These are phyloP conservation scores for Caenorhabditis wallacei DNA, from an alignment of 2,888 invertebrate genomes.

Conservation along the genomic window DNA sequence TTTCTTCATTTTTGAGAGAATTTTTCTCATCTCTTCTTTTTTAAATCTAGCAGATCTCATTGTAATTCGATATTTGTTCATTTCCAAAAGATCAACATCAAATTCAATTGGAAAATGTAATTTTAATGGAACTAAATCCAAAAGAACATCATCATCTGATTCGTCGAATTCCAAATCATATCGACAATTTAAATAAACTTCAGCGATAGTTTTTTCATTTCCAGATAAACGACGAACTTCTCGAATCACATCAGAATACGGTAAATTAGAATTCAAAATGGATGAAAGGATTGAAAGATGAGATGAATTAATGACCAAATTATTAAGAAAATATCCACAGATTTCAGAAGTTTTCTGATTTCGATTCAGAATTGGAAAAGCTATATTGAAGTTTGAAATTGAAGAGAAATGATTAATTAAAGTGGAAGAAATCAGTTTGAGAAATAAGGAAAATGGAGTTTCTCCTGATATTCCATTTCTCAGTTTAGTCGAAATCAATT, in stretches of 20 bases:
- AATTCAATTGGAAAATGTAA: constrained; percentile 70
- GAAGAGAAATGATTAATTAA: not conserved
- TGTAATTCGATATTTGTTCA: constrained; percentile 34
- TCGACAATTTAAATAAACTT: constrained; percentile 78
- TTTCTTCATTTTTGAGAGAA: constrained; percentile 8
- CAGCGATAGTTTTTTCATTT: constrained; percentile 48
- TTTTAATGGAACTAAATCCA: constrained; percentile 63
- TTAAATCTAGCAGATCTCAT: constrained; percentile 36
- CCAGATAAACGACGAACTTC: constrained; percentile 19
- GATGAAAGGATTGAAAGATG: constrained; percentile 10
- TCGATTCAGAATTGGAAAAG: constrained; percentile 70
- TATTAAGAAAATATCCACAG: constrained; percentile 77
- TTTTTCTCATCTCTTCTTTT: constrained; percentile 3
- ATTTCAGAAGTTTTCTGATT: constrained; percentile 54
- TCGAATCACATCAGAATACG: constrained; percentile 39
- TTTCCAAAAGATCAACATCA: constrained; percentile 65
- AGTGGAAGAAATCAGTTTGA: constrained; percentile 8
- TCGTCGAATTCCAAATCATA: constrained; percentile 75
- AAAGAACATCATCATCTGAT: constrained; percentile 64
- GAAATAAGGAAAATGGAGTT: constrained; percentile 59
- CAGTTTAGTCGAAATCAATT: not conserved
- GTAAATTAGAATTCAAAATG: constrained; percentile 30
- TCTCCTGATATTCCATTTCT: not conserved
- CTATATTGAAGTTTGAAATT: constrained; percentile 62
- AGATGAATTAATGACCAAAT: constrained; percentile 65